A percentile compares a stretch with the other conserved stretches of the same genome.
Evolutionary conservation across 1,140 invertebrate species (phyloP).

Genomic region (Aphis craccivora): DNA sequence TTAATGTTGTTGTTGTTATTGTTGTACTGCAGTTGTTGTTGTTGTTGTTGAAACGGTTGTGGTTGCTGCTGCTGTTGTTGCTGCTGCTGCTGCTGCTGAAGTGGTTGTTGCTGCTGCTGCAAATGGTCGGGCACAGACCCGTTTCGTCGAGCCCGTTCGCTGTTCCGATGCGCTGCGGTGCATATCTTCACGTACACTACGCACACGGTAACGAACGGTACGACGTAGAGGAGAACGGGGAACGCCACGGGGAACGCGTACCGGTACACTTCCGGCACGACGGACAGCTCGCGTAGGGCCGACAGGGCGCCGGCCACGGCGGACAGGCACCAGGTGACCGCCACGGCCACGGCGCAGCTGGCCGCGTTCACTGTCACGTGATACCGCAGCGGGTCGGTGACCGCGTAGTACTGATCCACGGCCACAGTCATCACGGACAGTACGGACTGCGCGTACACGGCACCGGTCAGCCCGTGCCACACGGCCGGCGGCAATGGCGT

Average conservation of each 20-base stretch:
- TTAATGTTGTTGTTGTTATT: slow-evolving; percentile 3
- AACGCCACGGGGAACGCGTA: slow-evolving; percentile 59
- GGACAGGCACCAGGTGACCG: slow-evolving; percentile 68
- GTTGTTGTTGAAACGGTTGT: slow-evolving; percentile 32
- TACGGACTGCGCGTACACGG: slow-evolving; percentile 68
- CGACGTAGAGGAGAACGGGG: slow-evolving; percentile 63
- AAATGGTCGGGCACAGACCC: slow-evolving; percentile 62
- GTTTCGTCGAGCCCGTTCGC: slow-evolving; percentile 67
- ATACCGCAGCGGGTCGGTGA: slow-evolving; percentile 86
- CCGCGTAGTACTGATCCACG: slow-evolving; percentile 85
- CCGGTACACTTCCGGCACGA: slow-evolving; percentile 54
- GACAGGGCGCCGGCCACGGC: slow-evolving; percentile 19
- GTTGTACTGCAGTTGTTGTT: neutral
- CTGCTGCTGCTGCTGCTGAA: neutral
- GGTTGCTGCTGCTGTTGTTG: neutral
- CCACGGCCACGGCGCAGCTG: slow-evolving; percentile 75
- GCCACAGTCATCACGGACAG: slow-evolving; percentile 82
- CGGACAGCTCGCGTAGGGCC: slow-evolving; percentile 3
- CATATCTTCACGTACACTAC: slow-evolving; percentile 69
- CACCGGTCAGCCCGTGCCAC: slow-evolving; percentile 67
- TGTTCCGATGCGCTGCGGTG: slow-evolving; percentile 67
- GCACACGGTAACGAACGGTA: slow-evolving; percentile 66
- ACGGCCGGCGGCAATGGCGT: slow-evolving; percentile 64
- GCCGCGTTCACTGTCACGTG: slow-evolving; percentile 78
- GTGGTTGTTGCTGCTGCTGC: slow-evolving; percentile 19